Evolutionary conservation across 2,113 vertebrate species (phyloP).

Genomic region (Bungarus multicinctus): DNA sequence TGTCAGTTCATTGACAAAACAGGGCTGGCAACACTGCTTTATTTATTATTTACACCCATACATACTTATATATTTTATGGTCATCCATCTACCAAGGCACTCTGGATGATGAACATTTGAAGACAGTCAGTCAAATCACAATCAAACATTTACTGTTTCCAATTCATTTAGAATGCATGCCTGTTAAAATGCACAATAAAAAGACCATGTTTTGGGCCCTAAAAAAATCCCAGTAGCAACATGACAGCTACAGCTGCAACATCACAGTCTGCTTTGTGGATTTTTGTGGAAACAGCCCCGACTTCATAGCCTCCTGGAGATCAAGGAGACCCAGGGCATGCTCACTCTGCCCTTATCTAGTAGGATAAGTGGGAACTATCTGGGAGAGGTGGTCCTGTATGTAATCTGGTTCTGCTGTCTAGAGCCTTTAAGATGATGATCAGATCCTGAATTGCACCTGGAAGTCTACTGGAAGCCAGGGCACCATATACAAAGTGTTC

Average conservation of each 20-base stretch:
- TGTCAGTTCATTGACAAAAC: background rate
- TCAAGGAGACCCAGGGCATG: background rate
- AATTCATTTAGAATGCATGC: background rate
- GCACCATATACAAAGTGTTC: background rate
- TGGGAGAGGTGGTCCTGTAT: background rate
- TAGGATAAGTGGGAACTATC: background rate
- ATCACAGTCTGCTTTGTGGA: background rate
- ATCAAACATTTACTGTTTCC: background rate
- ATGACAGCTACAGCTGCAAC: background rate
- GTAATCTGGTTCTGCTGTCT: background rate
- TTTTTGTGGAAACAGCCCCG: background rate
- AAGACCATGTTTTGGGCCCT: background rate
- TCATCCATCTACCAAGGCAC: background rate
- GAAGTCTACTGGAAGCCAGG: background rate
- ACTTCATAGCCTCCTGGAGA: background rate
- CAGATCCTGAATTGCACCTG: background rate
- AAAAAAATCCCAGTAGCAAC: background rate
- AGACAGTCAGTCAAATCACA: background rate
- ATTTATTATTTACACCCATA: background rate
- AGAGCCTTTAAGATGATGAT: background rate
- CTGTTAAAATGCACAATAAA: background rate
- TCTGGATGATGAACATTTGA: background rate
- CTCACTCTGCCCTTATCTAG: background rate
- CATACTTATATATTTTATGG: background rate
- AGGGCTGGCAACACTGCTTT: background rate